phyloP scores from a whole-genome alignment of 2,113 vertebrate genomes.

The Paraplagusia blochii region DNA sequence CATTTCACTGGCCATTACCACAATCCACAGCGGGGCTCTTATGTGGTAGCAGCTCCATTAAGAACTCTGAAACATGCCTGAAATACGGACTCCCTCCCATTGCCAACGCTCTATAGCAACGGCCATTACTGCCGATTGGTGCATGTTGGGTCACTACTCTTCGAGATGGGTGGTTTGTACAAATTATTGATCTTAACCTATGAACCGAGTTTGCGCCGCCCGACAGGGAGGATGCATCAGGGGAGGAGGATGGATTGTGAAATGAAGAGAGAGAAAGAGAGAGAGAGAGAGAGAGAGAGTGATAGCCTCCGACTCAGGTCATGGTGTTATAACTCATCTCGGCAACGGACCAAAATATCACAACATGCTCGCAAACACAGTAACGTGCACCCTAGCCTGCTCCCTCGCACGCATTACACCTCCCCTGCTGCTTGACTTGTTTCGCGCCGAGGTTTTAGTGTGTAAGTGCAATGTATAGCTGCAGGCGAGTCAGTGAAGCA shows the following conservation, averaged over 20 bases:
- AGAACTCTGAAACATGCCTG: slow-evolving; percentile 42
- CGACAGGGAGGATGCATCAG: slow-evolving; percentile 54
- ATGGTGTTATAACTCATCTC: slow-evolving; percentile 25
- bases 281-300: slow-evolving; percentile 1
- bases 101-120: slow-evolving; percentile 47
- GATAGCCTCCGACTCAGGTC: slow-evolving; percentile 36
- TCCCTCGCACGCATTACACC: slow-evolving; percentile 30
- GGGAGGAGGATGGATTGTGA: slow-evolving; percentile 13
- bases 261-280: slow-evolving; percentile 2
- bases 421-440: slow-evolving; percentile 23
- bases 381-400: slow-evolving; percentile 3
- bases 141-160: slow-evolving; percentile 25
- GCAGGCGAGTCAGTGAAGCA: slow-evolving; percentile 49
- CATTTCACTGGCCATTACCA: slow-evolving; percentile 40
- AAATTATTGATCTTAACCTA: slow-evolving; percentile 63
- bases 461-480: slow-evolving; percentile 48
- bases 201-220: slow-evolving; percentile 70
- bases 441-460: slow-evolving; percentile 41
- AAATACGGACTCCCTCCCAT: slow-evolving; percentile 43
- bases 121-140: slow-evolving; percentile 36
- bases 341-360: slow-evolving; percentile 16
- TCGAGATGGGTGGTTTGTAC: slow-evolving; percentile 35
- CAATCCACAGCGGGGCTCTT: slow-evolving; percentile 38
- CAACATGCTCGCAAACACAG: slow-evolving; percentile 9
- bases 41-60: slow-evolving; percentile 39